Conservation (phyloP, 2,888 invertebrate species). For the Nomada fabriciana region DNA sequence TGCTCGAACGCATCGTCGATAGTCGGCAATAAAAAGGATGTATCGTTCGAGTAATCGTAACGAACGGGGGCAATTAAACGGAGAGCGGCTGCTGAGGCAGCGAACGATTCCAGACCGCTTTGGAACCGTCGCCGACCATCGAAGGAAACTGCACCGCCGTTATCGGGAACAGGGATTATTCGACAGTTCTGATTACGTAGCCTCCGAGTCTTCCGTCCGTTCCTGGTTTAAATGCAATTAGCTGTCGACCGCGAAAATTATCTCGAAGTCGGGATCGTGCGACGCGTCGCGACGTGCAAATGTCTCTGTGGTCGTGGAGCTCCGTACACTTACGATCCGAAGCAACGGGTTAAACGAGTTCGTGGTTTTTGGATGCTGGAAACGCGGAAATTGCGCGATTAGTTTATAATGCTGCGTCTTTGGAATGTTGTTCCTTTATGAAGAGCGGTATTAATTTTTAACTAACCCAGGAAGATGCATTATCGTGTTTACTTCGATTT, state of each 20-base stretch:
- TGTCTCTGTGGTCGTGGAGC: slow-evolving; percentile 4
- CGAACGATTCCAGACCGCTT: slow-evolving; percentile 53
- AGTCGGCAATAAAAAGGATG: slow-evolving; percentile 65
- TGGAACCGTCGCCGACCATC: slow-evolving; percentile 45
- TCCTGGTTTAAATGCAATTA: slow-evolving; percentile 76
- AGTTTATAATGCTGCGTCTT: no score
- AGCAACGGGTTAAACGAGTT: neutral
- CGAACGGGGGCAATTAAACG: slow-evolving; percentile 72
- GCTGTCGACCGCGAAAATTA: slow-evolving; percentile 70
- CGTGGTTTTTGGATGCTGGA: neutral
- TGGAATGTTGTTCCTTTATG: no score
- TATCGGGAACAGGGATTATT: slow-evolving; percentile 77
- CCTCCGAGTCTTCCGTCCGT: slow-evolving; percentile 69
- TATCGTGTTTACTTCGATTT: no score
- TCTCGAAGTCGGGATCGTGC: slow-evolving; percentile 39
- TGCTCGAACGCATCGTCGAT: slow-evolving; percentile 1
- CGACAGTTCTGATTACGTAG: slow-evolving; percentile 75
- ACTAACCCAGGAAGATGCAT: no score
- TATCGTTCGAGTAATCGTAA: slow-evolving; percentile 70
- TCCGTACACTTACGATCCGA: slow-evolving; percentile 5
- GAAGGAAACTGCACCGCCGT: slow-evolving; percentile 68
- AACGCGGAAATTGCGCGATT: neutral
- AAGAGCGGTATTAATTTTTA: no score
- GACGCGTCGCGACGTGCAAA: slow-evolving; percentile 22
- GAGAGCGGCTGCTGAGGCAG: slow-evolving; percentile 56